A percentile compares a stretch with the other conserved stretches of the same genome.
Conservation (phyloP, 2,113 vertebrate species). For the Barnardius zonarius region DNA sequence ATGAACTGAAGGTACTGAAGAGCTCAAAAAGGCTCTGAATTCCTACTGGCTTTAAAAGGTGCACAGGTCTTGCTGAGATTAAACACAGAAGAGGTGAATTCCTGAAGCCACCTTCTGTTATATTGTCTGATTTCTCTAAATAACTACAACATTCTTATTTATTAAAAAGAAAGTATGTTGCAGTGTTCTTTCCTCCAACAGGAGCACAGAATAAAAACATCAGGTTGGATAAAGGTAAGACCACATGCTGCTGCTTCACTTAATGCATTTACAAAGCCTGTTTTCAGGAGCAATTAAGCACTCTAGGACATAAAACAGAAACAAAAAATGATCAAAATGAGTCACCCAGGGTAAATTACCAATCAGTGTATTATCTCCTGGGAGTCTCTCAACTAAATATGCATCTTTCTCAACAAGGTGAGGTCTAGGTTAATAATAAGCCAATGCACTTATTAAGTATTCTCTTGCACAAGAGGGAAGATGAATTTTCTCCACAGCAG, state of each 20-base stretch:
- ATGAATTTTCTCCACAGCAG: constrained; percentile 3
- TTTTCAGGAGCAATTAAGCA: constrained; percentile 10
- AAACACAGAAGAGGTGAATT: neutral
- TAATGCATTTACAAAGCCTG: neutral
- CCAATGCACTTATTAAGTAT: neutral
- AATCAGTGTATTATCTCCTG: neutral
- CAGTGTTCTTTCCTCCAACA: neutral
- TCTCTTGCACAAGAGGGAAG: neutral
- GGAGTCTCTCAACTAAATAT: neutral
- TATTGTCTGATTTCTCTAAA: neutral
- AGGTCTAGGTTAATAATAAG: neutral
- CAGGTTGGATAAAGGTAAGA: neutral
- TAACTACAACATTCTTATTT: neutral
- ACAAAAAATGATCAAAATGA: neutral
- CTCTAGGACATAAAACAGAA: neutral
- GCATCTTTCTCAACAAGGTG: neutral
- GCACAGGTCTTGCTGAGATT: neutral
- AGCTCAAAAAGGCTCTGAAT: neutral
- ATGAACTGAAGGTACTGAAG: neutral
- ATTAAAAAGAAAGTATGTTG: fast-evolving
- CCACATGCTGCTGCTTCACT: neutral
- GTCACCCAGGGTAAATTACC: neutral
- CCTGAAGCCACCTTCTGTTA: neutral
- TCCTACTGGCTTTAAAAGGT: neutral
- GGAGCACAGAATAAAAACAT: neutral